Evolutionary conservation across 2,113 vertebrate genomes (phyloP).

Genomic region (Lampris incognitus): DNA sequence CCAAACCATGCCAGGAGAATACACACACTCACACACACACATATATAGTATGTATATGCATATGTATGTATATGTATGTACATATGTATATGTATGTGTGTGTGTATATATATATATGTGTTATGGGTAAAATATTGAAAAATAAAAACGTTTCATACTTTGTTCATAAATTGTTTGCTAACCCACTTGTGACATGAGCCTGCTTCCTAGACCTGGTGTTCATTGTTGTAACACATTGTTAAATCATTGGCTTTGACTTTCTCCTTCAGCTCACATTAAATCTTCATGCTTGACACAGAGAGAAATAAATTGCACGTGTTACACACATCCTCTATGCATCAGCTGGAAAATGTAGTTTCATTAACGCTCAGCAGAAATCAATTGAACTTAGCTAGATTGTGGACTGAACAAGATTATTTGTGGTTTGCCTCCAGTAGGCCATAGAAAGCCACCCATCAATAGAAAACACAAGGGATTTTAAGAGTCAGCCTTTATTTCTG

Average conservation of each 20-base stretch:
- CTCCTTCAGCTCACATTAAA: constrained; percentile 15
- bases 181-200: background rate
- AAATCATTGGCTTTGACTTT: background rate
- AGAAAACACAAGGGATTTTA: constrained; percentile 1
- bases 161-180: constrained; percentile 1
- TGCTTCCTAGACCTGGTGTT: constrained; percentile 4
- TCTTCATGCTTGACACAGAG: background rate
- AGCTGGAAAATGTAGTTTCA: constrained; percentile 36
- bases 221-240: background rate
- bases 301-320: constrained; percentile 29
- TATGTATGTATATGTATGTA: no score
- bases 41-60: no score
- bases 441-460: constrained; percentile 58
- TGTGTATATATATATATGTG: no score
- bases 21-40: no score
- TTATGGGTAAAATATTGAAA: no score
- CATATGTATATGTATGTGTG: no score
- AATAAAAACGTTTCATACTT: background rate
- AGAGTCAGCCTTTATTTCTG: constrained; percentile 22
- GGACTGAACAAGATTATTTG: constrained; percentile 50
- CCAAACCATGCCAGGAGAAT: no score
- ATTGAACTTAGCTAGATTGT: constrained; percentile 40
- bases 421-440: constrained; percentile 49
- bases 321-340: background rate
- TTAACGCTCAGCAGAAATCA: constrained; percentile 52